Base-by-base conservation (phyloP, 2,797 vertebrate species). In the Arnoldichthys spilopterus region DNA sequence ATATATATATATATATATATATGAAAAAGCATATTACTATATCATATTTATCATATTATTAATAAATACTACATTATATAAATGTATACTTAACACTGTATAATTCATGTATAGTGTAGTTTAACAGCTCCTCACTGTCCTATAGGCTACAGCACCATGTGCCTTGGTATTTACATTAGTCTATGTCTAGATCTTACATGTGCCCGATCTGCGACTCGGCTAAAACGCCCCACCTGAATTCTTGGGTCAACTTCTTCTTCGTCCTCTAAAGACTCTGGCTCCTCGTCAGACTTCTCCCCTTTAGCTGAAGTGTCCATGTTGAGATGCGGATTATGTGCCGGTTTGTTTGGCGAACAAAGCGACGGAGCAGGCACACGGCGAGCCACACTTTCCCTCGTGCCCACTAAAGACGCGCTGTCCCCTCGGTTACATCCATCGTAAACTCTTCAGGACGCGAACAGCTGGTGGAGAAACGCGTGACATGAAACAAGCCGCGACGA, bases 161-260 rank as follows among this genome's bases (percentile, higher is more conserved):
- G 34, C 3, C 8, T 37, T 37, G 3, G 34, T 37, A 3, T 37
- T 37, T 8, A n/a, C n/a, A n/a, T n/a, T n/a, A n/a, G 34, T 37
- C 8, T 37, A 8, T 37, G 34, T 37, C 8, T n/a, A n/a, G n/a
- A n/a, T n/a, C n/a, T n/a, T n/a, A n/a, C n/a, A n/a, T n/a, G n/a
- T n/a, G n/a, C n/a, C n/a, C n/a, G 8, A 37, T 37, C 34, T 37
- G 34, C 3, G 34, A 37, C 8, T 37, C 3, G 3, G 8, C 34
- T 37, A 37, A 37, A 37, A n/a, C 18, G 4, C 22, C 5, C 1
- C 87, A 99, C 97, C 96, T 98, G 96, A 80, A 99, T 97, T 83
- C 97, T 94, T 28, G 97, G 97, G 6, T 99, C 97, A 83, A 98
- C n/a, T n/a, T n/a, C 96, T 89, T 97, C 95, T 69, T 96, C 96